A percentile compares a stretch with the other conserved stretches of the same genome.
These are phyloP conservation scores for Neosilurus mollespiculum DNA, from an alignment of 2,797 vertebrate species.

Conservation along the genomic window DNA sequence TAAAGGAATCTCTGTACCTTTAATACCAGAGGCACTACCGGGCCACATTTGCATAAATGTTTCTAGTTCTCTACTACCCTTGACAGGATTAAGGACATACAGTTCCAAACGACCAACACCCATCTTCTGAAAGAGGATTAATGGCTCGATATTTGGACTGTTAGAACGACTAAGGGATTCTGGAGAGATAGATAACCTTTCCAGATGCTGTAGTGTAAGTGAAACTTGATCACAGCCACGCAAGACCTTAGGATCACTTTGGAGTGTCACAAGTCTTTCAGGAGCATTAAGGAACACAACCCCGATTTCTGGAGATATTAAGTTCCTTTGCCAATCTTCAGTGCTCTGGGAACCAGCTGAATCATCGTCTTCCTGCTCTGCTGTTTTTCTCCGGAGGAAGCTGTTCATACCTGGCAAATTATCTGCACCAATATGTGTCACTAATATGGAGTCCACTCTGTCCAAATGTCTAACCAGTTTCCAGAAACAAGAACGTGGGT, in stretches of 20 bases:
- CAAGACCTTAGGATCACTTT: slow-evolving; percentile 68
- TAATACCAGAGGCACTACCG: slow-evolving; percentile 46
- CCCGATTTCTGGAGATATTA: slow-evolving; percentile 87
- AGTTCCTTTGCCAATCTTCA: slow-evolving; percentile 79
- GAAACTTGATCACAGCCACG: slow-evolving; percentile 79
- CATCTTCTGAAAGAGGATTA: slow-evolving; percentile 92
- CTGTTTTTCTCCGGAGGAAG: slow-evolving; percentile 84
- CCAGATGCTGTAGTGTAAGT: slow-evolving; percentile 74
- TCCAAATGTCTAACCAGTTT: slow-evolving; percentile 94
- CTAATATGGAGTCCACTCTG: slow-evolving; percentile 85
- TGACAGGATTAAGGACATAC: slow-evolving; percentile 86
- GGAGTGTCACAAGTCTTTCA: slow-evolving; percentile 61
- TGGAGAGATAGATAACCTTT: slow-evolving; percentile 76
- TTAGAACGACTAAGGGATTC: slow-evolving; percentile 70
- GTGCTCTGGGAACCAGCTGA: slow-evolving; percentile 58
- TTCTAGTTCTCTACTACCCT: slow-evolving; percentile 79
- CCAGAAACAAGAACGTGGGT: slow-evolving; percentile 89
- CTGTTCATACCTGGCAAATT: slow-evolving; percentile 90
- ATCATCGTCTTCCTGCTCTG: slow-evolving; percentile 78
- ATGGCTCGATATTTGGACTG: slow-evolving; percentile 72
- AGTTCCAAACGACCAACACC: slow-evolving; percentile 91
- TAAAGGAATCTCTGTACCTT: slow-evolving; percentile 67
- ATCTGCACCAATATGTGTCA: slow-evolving; percentile 86
- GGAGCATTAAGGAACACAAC: slow-evolving; percentile 87
- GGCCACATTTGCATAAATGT: slow-evolving; percentile 78